Conservation (phyloP, 2,888 invertebrate species). For the Anodontia alba region DNA sequence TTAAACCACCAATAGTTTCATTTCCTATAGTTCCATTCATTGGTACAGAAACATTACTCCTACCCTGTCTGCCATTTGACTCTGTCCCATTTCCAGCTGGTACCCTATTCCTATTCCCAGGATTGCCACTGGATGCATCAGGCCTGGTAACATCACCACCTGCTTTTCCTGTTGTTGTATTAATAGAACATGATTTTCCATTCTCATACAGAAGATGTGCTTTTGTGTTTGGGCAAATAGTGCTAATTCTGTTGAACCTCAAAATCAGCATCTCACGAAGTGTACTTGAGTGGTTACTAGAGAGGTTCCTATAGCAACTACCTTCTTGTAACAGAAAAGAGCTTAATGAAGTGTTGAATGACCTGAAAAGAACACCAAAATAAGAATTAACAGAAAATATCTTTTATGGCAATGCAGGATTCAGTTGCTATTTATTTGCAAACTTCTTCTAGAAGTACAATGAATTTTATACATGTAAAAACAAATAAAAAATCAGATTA, state of each 20-base stretch:
- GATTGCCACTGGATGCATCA: no score
- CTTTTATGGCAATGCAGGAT: no score
- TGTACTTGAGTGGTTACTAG: neutral
- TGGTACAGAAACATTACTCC: slow-evolving; percentile 19
- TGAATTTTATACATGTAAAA: no score
- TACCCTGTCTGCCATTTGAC: neutral
- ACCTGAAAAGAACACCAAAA: neutral
- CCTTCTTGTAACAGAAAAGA: neutral
- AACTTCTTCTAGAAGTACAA: no score
- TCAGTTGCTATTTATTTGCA: no score
- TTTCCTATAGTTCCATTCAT: neutral
- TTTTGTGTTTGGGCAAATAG: neutral
- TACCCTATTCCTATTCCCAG: no score
- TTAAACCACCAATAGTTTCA: neutral
- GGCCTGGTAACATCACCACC: neutral
- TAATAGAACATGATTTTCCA: neutral
- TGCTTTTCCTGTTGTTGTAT: neutral
- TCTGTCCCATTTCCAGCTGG: no score
- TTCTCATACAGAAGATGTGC: neutral
- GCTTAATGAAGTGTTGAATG: neutral
- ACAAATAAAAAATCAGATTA: no score
- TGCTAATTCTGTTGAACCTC: neutral
- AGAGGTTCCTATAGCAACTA: neutral
- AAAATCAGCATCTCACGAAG: neutral
- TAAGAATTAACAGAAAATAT: no score